Evolutionary conservation across 2,888 invertebrate species (phyloP).

Genomic region (Dichetophora obliterata): DNA sequence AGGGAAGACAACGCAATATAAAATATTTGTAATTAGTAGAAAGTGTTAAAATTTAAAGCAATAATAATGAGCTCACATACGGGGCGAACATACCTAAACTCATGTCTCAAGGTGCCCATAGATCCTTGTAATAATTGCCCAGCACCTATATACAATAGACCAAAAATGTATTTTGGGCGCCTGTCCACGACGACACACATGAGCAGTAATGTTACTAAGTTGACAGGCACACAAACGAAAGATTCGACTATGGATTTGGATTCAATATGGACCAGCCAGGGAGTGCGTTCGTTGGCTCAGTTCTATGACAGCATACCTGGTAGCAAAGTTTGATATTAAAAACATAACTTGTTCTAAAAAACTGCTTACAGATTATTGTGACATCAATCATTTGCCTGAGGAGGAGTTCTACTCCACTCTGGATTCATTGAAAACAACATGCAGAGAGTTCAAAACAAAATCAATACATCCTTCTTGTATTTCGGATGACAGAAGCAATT

Average conservation of each 20-base stretch:
- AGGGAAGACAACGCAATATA: not conserved
- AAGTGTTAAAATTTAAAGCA: not conserved
- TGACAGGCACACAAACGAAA: conserved; percentile 35
- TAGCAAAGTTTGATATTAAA: conserved; percentile 42
- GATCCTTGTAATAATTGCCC: conserved; percentile 81
- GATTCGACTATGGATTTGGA: conserved; percentile 40
- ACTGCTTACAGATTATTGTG: conserved; percentile 75
- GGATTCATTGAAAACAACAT: conserved; percentile 70
- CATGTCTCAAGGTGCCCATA: conserved; percentile 79
- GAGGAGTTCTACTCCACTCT: conserved; percentile 82
- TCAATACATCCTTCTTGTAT: conserved; percentile 37
- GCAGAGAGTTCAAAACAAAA: conserved; percentile 58
- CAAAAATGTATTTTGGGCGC: conserved; percentile 59
- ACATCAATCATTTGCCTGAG: conserved; percentile 81
- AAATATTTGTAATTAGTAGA: not conserved
- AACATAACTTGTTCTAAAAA: not conserved
- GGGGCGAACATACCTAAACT: conserved; percentile 78
- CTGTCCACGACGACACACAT: conserved; percentile 27
- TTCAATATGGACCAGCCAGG: conserved; percentile 56
- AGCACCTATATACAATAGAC: conserved; percentile 78
- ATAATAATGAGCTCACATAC: conserved; percentile 71
- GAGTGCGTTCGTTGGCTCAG: conserved; percentile 76
- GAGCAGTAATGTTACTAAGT: conserved; percentile 30
- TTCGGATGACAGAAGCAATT: conserved; percentile 46
- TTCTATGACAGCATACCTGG: conserved; percentile 83